phyloP scores from a whole-genome alignment of 2,113 vertebrate species.

The Cromileptes altivelis region DNA sequence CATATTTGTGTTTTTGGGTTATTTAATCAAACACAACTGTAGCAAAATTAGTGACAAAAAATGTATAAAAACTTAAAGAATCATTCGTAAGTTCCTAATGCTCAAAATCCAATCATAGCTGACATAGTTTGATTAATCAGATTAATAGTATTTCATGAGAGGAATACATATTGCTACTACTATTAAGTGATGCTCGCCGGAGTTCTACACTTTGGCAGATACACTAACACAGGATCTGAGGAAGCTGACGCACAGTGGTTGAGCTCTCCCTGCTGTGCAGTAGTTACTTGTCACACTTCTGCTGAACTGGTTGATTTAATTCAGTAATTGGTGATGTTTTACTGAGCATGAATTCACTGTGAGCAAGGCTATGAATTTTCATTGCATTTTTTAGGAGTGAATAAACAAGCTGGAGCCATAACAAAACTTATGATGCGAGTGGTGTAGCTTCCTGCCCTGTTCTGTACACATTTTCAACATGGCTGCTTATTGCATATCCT shows the following conservation, averaged over 20 bases:
- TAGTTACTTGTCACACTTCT: background rate
- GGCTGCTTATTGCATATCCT: background rate
- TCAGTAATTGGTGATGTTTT: background rate
- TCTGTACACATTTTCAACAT: background rate
- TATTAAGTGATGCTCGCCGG: background rate
- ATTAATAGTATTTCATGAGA: background rate
- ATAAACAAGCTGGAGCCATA: background rate
- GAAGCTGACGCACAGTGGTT: rapidly evolving
- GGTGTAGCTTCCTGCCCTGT: background rate
- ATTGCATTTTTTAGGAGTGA: background rate
- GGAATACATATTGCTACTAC: background rate
- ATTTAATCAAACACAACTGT: background rate
- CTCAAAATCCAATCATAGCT: too few species aligned
- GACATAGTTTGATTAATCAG: background rate
- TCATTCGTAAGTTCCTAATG: background rate
- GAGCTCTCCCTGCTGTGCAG: background rate
- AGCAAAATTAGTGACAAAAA: background rate
- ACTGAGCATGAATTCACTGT: background rate
- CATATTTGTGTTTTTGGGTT: background rate
- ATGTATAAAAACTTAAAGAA: background rate
- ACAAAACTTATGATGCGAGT: background rate
- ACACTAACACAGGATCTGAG: too few species aligned
- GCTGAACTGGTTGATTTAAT: background rate
- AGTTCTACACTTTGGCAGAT: background rate
- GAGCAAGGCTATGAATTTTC: background rate